Evolutionary conservation across 2,113 vertebrate species (phyloP), one percentile per base, ranked within the genome.

Genomic region (Ochotona princeps): DNA sequence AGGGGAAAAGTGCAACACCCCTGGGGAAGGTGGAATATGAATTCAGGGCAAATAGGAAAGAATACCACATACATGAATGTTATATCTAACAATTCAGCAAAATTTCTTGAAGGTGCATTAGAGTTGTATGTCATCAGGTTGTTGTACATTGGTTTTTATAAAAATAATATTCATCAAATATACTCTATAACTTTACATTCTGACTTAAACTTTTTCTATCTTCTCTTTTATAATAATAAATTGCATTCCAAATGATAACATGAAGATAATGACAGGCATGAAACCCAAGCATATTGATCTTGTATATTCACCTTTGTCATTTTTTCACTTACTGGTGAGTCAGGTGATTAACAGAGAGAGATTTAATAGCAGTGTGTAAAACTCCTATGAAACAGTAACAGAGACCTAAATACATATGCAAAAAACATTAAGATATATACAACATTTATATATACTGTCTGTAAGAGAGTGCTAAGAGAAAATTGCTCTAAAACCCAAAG

Each of bases 161-260:
- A 66, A 74, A 92, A 72, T 76, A 9, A 69, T 3, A 10, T 79
- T 66, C 60, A 73, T 90, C 26, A 78, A 2, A 13, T 83, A 76
- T 65, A 44, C 78, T 6, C 73, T 15, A 66, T 26, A 60, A 9
- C 3, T 38, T 66, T 60, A 32, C 38, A 73, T 57, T 5, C 15
- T 83, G 5, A 2, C 7, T 83, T 54, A 49, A 8, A 80, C 18
- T 60, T 28, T 72, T 87, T 67, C 49, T 35, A 61, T 25, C 14
- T 75, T 54, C 1, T 35, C 21, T 18, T 63, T 11, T 92, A 90
- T 82, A 47, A 51, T 60, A 89, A 70, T 5, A 87, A 86, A 73
- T 32, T 90, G 23, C 44, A 60, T 83, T 92, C 23, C 30, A 87
- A 92, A 90, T 21, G 32, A 54, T 32, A 87, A 61, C 8, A 73